Evolutionary conservation across 2,113 vertebrate species (phyloP), one percentile per base, ranked within the genome.

Genomic region (Rhineura floridana): DNA sequence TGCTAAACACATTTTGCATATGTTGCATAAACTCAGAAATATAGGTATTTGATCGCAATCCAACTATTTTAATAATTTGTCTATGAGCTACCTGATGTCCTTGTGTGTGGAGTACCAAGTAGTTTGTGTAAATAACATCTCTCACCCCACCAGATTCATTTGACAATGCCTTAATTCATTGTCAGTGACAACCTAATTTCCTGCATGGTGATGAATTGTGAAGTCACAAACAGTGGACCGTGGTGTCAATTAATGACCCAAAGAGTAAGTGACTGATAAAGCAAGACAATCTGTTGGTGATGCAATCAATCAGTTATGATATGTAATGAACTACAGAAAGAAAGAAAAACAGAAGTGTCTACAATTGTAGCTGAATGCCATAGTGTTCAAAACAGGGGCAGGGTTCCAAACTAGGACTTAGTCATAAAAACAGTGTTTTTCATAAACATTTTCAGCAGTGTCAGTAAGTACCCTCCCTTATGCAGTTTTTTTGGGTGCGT

Each of bases 261-360:
- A 89, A 78, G 82, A 93, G 89, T 88, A 90, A 91, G 86, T 93
- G 94, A 93, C 91, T 92, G 91, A 94, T 93, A 94, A 94, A 85
- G 86, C 88, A 94, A 93, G 93, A 91, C 94, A 94, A 94, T 82
- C 86, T 85, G 85, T 91, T 80, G 84, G 69, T 87, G 88, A 83
- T 84, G 85, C 77, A 90, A 93, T 94, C 93, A 91, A 90, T 95
- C 91, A 90, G 85, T 79, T 93, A 91, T 90, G 86, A 93, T 92
- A 88, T 8, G n/a, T 89, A 93, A 87, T 67, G 55, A 52, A 81
- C 59, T 62, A 70, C 70, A 50, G 28, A 75, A 65, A 90, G 93
- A 94, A 70, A 82, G 65, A 36, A 39, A 73, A 42, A 52, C 83
- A 73, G n/a, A 86, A 88, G 85, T 87, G 59, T 79, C 59, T 89